Evolutionary conservation across 35 echinoderm and acorn worm species (phyloP).

Genomic region (Antedon bifida): DNA sequence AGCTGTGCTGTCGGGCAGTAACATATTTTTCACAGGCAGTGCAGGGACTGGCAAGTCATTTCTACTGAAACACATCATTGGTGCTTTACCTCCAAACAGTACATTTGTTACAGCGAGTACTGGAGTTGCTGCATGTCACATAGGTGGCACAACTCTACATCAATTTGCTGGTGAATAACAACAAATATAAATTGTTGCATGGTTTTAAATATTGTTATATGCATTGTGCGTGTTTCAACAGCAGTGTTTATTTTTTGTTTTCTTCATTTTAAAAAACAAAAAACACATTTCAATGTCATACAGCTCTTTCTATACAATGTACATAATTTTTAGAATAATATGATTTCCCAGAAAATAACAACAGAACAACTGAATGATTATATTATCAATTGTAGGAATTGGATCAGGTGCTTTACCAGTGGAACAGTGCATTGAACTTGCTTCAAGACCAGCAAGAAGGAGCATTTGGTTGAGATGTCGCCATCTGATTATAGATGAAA

Average conservation of each 20-base stretch:
- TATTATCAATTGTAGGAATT: slow-evolving; percentile 77
- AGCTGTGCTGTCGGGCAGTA: slow-evolving; percentile 59
- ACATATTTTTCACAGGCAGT: slow-evolving; percentile 95
- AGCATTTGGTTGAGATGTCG: slow-evolving; percentile 66
- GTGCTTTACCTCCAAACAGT: slow-evolving; percentile 67
- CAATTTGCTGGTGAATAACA: slow-evolving; percentile 82
- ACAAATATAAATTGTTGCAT: not conserved
- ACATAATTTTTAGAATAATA: too few species aligned
- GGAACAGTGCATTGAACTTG: slow-evolving; percentile 69
- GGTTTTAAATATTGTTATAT: too few species aligned
- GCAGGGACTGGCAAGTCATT: slow-evolving; percentile 99
- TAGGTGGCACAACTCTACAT: slow-evolving; percentile 89
- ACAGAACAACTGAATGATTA: too few species aligned
- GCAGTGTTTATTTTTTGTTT: too few species aligned
- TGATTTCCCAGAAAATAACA: too few species aligned
- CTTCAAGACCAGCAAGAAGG: slow-evolving; percentile 63
- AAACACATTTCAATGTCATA: too few species aligned
- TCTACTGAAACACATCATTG: slow-evolving; percentile 78
- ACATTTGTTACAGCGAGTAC: slow-evolving; percentile 97
- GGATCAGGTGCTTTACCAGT: slow-evolving; percentile 44
- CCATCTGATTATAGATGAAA: slow-evolving; percentile 91
- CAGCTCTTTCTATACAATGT: too few species aligned
- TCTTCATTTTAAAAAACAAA: too few species aligned
- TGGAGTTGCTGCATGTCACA: slow-evolving; percentile 97
- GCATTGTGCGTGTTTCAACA: too few species aligned